These are phyloP conservation scores for Athene cunicularia DNA, from an alignment of 2,113 vertebrate species.

Conservation along the genomic window DNA sequence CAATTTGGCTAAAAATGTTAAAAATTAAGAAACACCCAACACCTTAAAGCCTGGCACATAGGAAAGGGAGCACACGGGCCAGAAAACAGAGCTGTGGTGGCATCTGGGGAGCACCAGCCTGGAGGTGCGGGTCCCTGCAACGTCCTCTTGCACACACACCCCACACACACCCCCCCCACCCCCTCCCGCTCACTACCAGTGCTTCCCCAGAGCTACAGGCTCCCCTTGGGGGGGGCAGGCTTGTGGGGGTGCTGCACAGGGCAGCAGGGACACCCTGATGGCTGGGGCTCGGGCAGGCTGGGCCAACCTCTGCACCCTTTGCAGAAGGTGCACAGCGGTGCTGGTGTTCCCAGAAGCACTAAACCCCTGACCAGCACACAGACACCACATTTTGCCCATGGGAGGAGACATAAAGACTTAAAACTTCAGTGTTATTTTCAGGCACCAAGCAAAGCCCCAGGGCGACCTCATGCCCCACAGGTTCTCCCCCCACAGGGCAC, in stretches of 20 bases:
- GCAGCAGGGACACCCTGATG: rapidly evolving
- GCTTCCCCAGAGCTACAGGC: not conserved
- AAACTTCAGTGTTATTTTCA: not conserved
- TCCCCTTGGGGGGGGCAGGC: not conserved
- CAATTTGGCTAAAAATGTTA: not conserved
- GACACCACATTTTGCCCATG: rapidly evolving
- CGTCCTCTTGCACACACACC: not conserved
- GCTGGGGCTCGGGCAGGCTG: not conserved
- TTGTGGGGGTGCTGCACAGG: no score
- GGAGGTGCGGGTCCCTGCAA: rapidly evolving
- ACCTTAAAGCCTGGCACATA: not conserved
- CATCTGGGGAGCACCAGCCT: not conserved
- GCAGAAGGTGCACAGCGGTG: not conserved
- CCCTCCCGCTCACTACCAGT: not conserved
- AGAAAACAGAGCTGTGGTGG: not conserved
- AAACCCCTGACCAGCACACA: not conserved
- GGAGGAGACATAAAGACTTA: not conserved
- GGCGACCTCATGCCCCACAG: rapidly evolving
- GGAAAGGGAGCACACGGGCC: rapidly evolving
- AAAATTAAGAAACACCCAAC: not conserved
- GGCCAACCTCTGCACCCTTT: not conserved
- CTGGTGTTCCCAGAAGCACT: not conserved
- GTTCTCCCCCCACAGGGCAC: rapidly evolving
- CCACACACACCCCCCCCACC: not conserved
- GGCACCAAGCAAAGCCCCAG: not conserved